A percentile compares a stretch with the other conserved stretches of the same genome.
phyloP scores from a whole-genome alignment of 2,888 invertebrate species.

The Nomada goodeniana region DNA sequence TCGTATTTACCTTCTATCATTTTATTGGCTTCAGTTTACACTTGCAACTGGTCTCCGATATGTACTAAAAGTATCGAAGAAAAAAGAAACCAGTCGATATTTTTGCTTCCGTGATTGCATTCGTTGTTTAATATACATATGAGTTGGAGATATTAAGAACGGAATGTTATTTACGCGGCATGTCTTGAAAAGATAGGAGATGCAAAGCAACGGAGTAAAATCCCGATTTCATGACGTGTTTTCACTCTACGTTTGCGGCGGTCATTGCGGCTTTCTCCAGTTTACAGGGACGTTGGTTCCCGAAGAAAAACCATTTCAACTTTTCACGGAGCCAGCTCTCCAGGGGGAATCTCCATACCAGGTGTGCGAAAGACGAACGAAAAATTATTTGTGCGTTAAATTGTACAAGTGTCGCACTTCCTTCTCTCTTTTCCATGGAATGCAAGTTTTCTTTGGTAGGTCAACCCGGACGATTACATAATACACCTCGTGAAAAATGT shows the following conservation, averaged over 20 bases:
- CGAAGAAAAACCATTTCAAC: slow-evolving; percentile 47
- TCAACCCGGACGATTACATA: slow-evolving; percentile 3
- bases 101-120: too few species aligned
- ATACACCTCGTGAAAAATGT: neutral
- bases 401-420: slow-evolving; percentile 5
- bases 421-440: neutral
- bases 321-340: slow-evolving; percentile 31
- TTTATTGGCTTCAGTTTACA: too few species aligned
- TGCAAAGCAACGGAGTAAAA: slow-evolving; percentile 24
- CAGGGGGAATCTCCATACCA: slow-evolving; percentile 29
- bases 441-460: neutral
- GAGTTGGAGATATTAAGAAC: too few species aligned
- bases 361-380: slow-evolving; percentile 37
- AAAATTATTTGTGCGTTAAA: slow-evolving; percentile 52
- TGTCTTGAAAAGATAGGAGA: neutral
- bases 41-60: too few species aligned
- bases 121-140: too few species aligned
- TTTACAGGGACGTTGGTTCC: slow-evolving; percentile 6
- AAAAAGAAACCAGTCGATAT: too few species aligned
- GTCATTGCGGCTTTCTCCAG: slow-evolving; percentile 6
- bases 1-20: too few species aligned
- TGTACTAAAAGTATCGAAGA: too few species aligned
- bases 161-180: neutral
- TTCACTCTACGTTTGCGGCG: neutral
- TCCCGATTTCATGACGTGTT: slow-evolving; percentile 4